A percentile compares a stretch with the other conserved stretches of the same genome.
Conservation (phyloP, 1,140 invertebrate genomes). For the Hyphantria cunea region DNA sequence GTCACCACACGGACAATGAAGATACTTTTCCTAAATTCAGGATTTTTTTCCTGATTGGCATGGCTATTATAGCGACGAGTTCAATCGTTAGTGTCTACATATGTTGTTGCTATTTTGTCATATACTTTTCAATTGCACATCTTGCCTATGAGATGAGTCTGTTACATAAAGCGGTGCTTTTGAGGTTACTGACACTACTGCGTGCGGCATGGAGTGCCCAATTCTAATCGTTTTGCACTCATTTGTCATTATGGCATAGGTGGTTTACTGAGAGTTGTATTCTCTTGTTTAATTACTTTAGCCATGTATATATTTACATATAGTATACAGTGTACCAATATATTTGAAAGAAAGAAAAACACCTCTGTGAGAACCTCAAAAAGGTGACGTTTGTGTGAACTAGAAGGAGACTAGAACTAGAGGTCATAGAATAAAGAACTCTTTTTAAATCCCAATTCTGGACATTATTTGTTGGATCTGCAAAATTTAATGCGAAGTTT, state of each 20-base stretch:
- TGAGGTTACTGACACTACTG: constrained; percentile 41
- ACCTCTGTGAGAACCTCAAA: no score
- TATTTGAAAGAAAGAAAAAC: no score
- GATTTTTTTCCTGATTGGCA: no score
- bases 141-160: constrained; percentile 27
- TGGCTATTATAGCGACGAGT: background rate
- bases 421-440: no score
- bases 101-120: constrained; percentile 19
- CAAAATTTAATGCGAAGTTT: no score
- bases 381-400: no score
- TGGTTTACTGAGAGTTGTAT: constrained; percentile 12
- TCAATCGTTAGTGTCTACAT: constrained; percentile 16
- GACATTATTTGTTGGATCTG: no score
- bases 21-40: no score
- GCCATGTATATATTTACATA: constrained; percentile 4
- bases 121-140: constrained; percentile 27
- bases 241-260: constrained; percentile 14
- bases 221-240: constrained; percentile 20
- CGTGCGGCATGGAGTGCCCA: constrained; percentile 23
- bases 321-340: no score
- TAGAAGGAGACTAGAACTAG: no score
- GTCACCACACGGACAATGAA: no score
- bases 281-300: constrained; percentile 23
- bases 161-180: constrained; percentile 33
- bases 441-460: no score